Percentiles rank a stretch among this genome's conserved stretches.
These are phyloP conservation scores for Pemphredon lugubris DNA, from an alignment of 2,888 invertebrate species.

Conservation along the genomic window DNA sequence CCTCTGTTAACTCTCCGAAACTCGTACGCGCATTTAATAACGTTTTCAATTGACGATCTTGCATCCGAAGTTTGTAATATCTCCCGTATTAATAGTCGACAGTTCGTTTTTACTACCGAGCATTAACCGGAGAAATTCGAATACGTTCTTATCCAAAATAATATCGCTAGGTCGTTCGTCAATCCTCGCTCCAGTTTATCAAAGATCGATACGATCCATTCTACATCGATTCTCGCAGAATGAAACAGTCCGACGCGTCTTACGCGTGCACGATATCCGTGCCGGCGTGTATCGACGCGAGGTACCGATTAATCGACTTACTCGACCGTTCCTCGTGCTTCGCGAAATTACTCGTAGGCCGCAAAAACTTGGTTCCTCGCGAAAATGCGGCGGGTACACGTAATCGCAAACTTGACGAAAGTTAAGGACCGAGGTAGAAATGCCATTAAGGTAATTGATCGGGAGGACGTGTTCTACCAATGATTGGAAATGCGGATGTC, in stretches of 20 bases:
- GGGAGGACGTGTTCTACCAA: too few relatives aligned
- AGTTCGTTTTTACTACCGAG: background rate
- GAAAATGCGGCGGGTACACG: conserved; percentile 33
- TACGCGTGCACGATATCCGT: conserved; percentile 13
- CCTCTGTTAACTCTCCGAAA: too few relatives aligned
- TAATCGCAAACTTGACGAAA: too few relatives aligned
- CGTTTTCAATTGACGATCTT: too few relatives aligned
- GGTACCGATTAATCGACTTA: conserved; percentile 51
- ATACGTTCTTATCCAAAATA: background rate
- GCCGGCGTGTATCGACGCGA: conserved; percentile 10
- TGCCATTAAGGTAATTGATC: too few relatives aligned
- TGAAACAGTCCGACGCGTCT: conserved; percentile 30
- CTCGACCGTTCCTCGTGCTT: conserved; percentile 42
- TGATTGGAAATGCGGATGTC: too few relatives aligned
- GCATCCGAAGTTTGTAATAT: too few relatives aligned
- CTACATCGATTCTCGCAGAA: conserved; percentile 41
- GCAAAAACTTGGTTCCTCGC: conserved; percentile 36
- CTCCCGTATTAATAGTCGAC: too few relatives aligned
- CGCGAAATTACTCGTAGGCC: conserved; percentile 18
- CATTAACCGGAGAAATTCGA: background rate
- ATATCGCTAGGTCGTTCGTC: background rate
- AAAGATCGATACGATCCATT: conserved; percentile 50
- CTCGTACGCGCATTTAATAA: too few relatives aligned
- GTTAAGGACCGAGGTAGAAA: too few relatives aligned
- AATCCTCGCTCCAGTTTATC: conserved; percentile 28